Evolutionary conservation across 37 sponge, comb jelly and placozoan genomes (phyloP), one percentile per base, ranked within the genome.

Genomic region (Beroe forskalii): DNA sequence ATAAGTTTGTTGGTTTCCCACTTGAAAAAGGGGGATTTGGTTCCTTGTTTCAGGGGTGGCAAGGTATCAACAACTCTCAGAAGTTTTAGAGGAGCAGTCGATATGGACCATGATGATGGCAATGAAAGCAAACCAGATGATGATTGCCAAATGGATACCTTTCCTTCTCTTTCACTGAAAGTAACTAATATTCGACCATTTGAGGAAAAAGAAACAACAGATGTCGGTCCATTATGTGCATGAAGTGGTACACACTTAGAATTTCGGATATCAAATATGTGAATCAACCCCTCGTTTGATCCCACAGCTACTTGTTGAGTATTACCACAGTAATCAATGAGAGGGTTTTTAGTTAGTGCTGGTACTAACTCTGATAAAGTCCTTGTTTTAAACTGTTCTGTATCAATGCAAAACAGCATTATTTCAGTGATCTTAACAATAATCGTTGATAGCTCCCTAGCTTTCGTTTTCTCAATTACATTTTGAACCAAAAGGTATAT

Each of bases 281-380:
- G 86, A 1, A 80, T 48, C 28, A 80, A 37, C 40, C 86, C 86
- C 55, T 80, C 86, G 28, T 19, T 37, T 23, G 86, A 80, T 28
- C 86, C 86, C 0, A 80, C 86, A 28, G 48, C 86, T 23, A 80
- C 86, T 80, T 80, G 86, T 25, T 80, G 86, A 6, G 86, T 80
- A 6, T 32, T 38, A 12, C 48, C n/a, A 43, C 86, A 80, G 86
- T 80, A 80, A n/a, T 80, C 86, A 33, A 80, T 80, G 9, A 80
- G 86, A 80, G 40, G 40, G 86, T 80, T 80, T 48, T 25, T 80
- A 36, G 86, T 80, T 41, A 80, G 55, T 2, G 86, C 20, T 0
- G 86, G 86, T 30, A 80, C 55, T 12, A 80, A 37, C 35, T 80
- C 86, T 42, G 55, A 41, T 43, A 80, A 44, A 19, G 86, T 80